Percentiles rank a stretch among this genome's conserved stretches.
phyloP scores from a whole-genome alignment of 2,797 vertebrate species.

The Lepidocolaptes lacrymiger region DNA sequence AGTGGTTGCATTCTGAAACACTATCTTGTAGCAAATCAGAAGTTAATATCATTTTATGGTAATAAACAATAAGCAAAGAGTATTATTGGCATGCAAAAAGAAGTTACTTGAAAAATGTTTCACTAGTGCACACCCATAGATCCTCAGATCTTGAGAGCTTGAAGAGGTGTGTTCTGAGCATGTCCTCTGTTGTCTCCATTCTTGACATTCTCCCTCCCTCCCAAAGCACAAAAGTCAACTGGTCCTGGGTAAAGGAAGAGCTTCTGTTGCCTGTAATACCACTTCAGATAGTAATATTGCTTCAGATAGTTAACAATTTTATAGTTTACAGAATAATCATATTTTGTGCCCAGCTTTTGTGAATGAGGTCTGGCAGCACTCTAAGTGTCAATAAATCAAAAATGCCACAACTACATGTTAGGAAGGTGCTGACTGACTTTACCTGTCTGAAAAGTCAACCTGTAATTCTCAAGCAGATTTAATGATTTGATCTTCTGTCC shows the following conservation, averaged over 20 bases:
- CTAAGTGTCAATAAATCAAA: background rate
- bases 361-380: background rate
- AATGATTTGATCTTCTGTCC: background rate
- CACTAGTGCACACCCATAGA: background rate
- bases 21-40: background rate
- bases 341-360: background rate
- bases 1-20: accelerated
- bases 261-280: background rate
- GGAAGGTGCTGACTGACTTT: background rate
- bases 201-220: background rate
- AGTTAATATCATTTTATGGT: background rate
- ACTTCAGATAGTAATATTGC: background rate
- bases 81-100: background rate
- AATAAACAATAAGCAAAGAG: background rate
- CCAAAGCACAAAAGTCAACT: background rate
- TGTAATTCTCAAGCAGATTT: background rate
- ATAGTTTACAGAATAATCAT: background rate
- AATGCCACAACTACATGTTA: background rate
- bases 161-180: background rate
- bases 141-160: background rate
- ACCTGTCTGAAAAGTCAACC: background rate
- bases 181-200: background rate
- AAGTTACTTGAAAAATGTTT: background rate
- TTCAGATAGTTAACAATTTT: background rate
- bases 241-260: background rate